These are phyloP conservation scores for Ophioninae sp. DNA, from an alignment of 2,888 invertebrate species.

Conservation along the genomic window DNA sequence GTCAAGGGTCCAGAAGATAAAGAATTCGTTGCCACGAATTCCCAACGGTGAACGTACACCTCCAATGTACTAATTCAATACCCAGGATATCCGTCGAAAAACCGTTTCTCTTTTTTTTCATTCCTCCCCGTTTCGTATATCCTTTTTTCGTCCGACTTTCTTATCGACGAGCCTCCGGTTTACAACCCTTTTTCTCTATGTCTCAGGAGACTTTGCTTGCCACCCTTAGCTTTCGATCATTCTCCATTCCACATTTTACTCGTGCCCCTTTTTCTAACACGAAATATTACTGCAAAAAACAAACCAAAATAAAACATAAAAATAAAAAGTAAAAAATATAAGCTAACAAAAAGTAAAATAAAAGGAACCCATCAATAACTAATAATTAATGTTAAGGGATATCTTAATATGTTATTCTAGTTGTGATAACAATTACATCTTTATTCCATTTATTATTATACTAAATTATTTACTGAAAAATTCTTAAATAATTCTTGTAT, in stretches of 20 bases:
- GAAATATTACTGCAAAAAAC: not conserved
- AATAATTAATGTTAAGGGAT: too few species aligned
- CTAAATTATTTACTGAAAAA: too few species aligned
- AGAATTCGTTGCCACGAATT: slow-evolving; percentile 53
- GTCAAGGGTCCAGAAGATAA: slow-evolving; percentile 53
- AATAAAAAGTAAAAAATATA: too few species aligned
- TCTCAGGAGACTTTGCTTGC: slow-evolving; percentile 17
- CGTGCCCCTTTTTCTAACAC: not conserved
- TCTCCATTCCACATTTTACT: not conserved
- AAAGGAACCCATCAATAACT: too few species aligned
- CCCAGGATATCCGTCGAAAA: slow-evolving; percentile 57
- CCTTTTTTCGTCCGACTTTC: slow-evolving; percentile 41
- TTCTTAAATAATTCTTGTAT: too few species aligned
- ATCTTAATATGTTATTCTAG: too few species aligned
- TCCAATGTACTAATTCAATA: slow-evolving; percentile 66
- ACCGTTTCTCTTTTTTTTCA: slow-evolving; percentile 5
- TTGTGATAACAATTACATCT: too few species aligned
- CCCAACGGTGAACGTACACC: slow-evolving; percentile 59
- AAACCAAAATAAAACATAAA: not conserved
- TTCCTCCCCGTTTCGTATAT: slow-evolving; percentile 36
- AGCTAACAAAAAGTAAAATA: too few species aligned
- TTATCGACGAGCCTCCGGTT: slow-evolving; percentile 40
- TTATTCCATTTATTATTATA: too few species aligned
- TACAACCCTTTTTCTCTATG: slow-evolving; percentile 31
- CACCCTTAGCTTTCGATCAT: slow-evolving; percentile 11